Base-by-base conservation (phyloP, 2,888 invertebrate genomes). In the Diloba caeruleocephala region DNA sequence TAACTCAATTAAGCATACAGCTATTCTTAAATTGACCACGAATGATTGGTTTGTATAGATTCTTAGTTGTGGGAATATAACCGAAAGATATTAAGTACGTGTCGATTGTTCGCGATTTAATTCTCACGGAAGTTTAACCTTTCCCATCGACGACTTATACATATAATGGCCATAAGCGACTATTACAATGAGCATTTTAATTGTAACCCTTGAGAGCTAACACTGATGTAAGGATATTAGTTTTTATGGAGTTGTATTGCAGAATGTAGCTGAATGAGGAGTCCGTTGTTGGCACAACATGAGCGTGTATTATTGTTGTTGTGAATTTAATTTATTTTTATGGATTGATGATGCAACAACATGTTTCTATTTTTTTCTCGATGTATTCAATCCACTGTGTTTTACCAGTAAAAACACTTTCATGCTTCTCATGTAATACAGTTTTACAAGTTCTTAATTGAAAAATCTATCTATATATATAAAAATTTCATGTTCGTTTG, bases 41-140 rank as follows among this genome's bases (percentile, higher is more conserved):
- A 42, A 26, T 42, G n/a, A 32, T 26, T 44, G 38, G 26, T 37
- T 41, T 37, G 29, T 38, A 39, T 51, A 45, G 38, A 37, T 26
- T 8, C 32, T 45, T 23, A 42, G 19, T 31, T 60, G 67, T 71
- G 63, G 50, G 71, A 70, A 63, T 48, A 29, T 28, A 54, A 51
- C 15, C 41, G 19, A 43, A 56, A 58, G 51, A 52, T 48, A 64
- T 31, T 14, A 55, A 46, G 52, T 66, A 45, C 41, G 21, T 36
- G 48, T 61, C 58, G 61, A 65, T 76, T 72, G 79, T 84, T 77
- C 74, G n/a, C n/a, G 75, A 71, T 71, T 71, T 62, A 57, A 67
- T 83, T 88, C 88, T 85, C 89, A 89, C 88, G 88, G 88, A 88
- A 87, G 85, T 79, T 71, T 80, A 82, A 83, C 82, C 81, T 84